Percentiles rank a stretch among this genome's conserved stretches.
Evolutionary conservation across 2,797 vertebrate genomes (phyloP).

Genomic region (Brachymystax lenok): DNA sequence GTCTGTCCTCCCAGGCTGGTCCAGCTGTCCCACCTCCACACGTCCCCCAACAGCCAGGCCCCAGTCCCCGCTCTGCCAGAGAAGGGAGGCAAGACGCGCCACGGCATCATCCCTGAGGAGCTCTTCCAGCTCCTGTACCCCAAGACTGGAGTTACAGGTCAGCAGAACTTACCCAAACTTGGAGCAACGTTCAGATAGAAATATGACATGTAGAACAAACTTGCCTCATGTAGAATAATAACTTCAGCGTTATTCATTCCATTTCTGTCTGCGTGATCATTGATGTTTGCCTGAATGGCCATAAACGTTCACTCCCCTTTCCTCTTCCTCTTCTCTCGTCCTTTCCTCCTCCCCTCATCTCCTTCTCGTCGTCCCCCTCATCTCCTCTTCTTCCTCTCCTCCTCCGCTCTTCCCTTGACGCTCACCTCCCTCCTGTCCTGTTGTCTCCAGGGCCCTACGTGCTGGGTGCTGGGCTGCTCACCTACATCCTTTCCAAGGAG

Average conservation of each 20-base stretch:
- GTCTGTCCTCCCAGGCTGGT: constrained; percentile 60
- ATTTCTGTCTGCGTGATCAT: background rate
- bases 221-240: background rate
- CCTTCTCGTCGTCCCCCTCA: no score
- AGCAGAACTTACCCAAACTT: constrained; percentile 5
- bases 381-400: no score
- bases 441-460: constrained; percentile 86
- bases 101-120: constrained; percentile 93
- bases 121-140: constrained; percentile 94
- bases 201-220: background rate
- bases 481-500: constrained; percentile 94
- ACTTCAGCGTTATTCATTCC: background rate
- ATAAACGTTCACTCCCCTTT: background rate
- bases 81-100: constrained; percentile 88
- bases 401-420: no score
- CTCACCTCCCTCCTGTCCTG: background rate
- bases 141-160: constrained; percentile 97
- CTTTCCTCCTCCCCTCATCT: no score
- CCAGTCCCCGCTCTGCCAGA: constrained; percentile 91
- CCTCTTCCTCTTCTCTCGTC: no score
- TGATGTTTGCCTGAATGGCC: background rate
- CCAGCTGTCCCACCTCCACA: constrained; percentile 83
- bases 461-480: constrained; percentile 86
- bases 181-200: no score
- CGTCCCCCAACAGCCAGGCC: constrained; percentile 78